Evolutionary conservation across 2,797 vertebrate genomes (phyloP).

Genomic region (Leucoraja ocellata): DNA sequence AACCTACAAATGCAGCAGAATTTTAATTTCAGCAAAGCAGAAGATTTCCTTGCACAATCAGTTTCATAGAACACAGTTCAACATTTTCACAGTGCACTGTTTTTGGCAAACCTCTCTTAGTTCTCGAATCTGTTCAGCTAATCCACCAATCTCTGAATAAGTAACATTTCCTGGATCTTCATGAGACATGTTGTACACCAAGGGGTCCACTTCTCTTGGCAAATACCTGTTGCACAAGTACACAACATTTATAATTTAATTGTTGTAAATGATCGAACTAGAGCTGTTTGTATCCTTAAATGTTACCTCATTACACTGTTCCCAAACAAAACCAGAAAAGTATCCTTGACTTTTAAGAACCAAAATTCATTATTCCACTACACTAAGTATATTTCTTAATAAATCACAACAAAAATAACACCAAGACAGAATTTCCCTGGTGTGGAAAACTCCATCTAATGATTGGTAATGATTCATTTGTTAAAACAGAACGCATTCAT

Average conservation of each 20-base stretch:
- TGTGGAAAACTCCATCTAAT: neutral
- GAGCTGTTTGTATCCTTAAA: neutral
- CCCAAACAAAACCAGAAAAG: neutral
- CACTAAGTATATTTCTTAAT: neutral
- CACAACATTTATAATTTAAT: neutral
- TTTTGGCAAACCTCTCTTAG: slow-evolving; percentile 71
- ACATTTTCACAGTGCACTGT: neutral
- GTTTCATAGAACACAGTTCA: neutral
- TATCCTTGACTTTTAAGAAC: neutral
- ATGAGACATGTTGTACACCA: slow-evolving; percentile 97
- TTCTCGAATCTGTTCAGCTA: slow-evolving; percentile 91
- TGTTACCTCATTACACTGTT: neutral
- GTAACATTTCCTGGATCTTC: slow-evolving; percentile 91
- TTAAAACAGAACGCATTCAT: neutral
- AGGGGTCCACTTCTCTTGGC: slow-evolving; percentile 86
- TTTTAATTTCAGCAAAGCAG: slow-evolving; percentile 21
- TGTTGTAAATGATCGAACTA: neutral
- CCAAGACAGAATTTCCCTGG: neutral
- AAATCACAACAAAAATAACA: neutral
- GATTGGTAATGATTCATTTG: neutral
- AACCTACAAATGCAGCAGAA: slow-evolving; percentile 59
- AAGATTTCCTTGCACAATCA: neutral
- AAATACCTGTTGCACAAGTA: slow-evolving; percentile 67
- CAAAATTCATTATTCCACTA: neutral
- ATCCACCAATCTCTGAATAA: slow-evolving; percentile 89